Evolutionary conservation across 2,113 vertebrate genomes (phyloP).

Genomic region (Myocastor coypus): DNA sequence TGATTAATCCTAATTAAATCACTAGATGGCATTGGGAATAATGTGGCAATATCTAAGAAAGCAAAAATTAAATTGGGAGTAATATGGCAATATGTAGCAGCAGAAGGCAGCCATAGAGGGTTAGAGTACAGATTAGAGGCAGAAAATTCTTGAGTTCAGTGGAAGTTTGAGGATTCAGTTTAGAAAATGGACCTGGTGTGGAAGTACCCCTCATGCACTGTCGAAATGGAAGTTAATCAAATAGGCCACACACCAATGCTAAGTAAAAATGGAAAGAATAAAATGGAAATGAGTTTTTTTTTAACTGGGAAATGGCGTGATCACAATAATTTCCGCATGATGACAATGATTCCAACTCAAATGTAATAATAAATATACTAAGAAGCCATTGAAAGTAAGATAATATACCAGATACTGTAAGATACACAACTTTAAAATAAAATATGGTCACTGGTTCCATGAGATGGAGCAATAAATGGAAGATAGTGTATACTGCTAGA

Average conservation of each 20-base stretch:
- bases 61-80: neutral
- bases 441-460: neutral
- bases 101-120: accelerated
- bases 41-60: neutral
- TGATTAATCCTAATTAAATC: neutral
- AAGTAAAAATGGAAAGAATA: neutral
- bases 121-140: neutral
- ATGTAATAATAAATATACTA: neutral
- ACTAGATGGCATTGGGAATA: neutral
- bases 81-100: neutral
- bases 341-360: neutral
- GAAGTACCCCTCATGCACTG: neutral
- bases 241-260: neutral
- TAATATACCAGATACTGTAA: neutral
- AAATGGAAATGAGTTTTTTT: neutral
- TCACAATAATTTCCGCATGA: neutral
- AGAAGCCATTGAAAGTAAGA: neutral
- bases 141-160: neutral
- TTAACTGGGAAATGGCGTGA: neutral
- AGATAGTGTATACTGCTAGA: neutral
- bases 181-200: neutral
- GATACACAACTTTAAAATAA: neutral
- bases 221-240: neutral
- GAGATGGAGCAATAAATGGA: neutral
- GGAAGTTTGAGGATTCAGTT: neutral